Conservation (phyloP, 2,888 invertebrate species). For the Trisateles emortualis region DNA sequence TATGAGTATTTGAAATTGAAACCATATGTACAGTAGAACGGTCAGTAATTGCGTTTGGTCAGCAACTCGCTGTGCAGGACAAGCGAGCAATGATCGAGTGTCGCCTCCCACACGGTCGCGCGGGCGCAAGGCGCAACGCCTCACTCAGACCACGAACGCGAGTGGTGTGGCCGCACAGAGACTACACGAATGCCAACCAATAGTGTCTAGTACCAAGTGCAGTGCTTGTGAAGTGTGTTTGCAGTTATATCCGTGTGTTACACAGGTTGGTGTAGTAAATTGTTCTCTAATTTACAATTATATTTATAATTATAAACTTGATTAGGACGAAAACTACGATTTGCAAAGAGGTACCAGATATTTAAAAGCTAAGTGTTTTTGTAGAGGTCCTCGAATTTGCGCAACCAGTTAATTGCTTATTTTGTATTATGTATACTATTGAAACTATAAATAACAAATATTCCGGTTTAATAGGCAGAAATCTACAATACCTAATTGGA, state of each 20-base stretch:
- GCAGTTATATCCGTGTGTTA: constrained; percentile 47
- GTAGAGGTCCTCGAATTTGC: background rate
- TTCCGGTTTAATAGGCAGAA: background rate
- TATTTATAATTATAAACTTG: background rate
- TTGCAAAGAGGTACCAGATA: background rate
- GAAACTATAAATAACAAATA: background rate
- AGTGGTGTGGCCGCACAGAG: constrained; percentile 68
- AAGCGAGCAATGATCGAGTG: constrained; percentile 57
- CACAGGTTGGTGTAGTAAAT: constrained; percentile 65
- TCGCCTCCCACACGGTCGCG: constrained; percentile 65
- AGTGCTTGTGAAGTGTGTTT: constrained; percentile 53
- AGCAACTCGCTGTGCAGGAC: constrained; percentile 64
- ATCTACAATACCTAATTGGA: background rate
- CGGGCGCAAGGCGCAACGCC: constrained; percentile 73
- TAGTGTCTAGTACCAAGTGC: constrained; percentile 56
- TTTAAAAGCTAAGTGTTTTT: background rate
- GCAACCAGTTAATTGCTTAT: background rate
- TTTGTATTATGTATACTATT: background rate
- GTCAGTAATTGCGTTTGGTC: constrained; percentile 61
- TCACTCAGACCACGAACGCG: constrained; percentile 70
- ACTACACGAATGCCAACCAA: constrained; percentile 57
- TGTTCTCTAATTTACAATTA: background rate
- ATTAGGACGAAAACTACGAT: background rate
- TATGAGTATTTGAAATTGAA: constrained; percentile 52
- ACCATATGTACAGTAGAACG: constrained; percentile 41